phyloP scores from a whole-genome alignment of 2,888 invertebrate genomes.

The Drosophila picticornis region DNA sequence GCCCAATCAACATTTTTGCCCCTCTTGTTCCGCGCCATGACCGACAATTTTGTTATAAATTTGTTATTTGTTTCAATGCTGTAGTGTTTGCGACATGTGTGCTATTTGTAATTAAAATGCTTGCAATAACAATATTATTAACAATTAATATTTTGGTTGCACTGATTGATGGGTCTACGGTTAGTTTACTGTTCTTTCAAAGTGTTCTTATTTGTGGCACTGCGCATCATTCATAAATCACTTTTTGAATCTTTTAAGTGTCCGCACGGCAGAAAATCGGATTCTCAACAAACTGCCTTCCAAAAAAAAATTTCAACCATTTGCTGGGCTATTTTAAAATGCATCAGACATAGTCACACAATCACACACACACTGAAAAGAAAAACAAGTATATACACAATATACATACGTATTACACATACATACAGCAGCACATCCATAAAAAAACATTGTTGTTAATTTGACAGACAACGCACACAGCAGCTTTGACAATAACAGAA shows the following conservation, averaged over 20 bases:
- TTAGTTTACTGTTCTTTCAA: slow-evolving; percentile 43
- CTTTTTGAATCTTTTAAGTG: slow-evolving; percentile 35
- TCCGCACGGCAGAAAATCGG: slow-evolving; percentile 16
- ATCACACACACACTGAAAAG: slow-evolving; percentile 1
- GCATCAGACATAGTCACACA: slow-evolving; percentile 34
- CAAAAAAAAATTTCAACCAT: slow-evolving; percentile 40
- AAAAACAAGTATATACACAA: background rate
- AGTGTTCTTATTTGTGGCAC: slow-evolving; percentile 38
- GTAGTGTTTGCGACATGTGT: slow-evolving; percentile 24
- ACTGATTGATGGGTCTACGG: slow-evolving; percentile 62
- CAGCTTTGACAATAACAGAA: slow-evolving; percentile 21
- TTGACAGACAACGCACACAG: slow-evolving; percentile 59
- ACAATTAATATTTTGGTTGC: slow-evolving; percentile 52
- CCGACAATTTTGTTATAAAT: slow-evolving; percentile 7
- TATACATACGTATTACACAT: background rate
- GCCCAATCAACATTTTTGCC: slow-evolving; percentile 79
- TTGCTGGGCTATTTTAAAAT: slow-evolving; percentile 55
- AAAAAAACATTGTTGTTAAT: slow-evolving; percentile 59
- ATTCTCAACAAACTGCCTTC: slow-evolving; percentile 12
- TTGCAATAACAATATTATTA: slow-evolving; percentile 22
- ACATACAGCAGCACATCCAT: slow-evolving; percentile 31
- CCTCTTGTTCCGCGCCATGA: slow-evolving; percentile 58
- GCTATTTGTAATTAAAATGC: slow-evolving; percentile 32
- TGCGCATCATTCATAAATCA: slow-evolving; percentile 63
- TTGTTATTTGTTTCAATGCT: slow-evolving; percentile 14